phyloP scores from a whole-genome alignment of 2,797 vertebrate species.

The Xerus rutilus region DNA sequence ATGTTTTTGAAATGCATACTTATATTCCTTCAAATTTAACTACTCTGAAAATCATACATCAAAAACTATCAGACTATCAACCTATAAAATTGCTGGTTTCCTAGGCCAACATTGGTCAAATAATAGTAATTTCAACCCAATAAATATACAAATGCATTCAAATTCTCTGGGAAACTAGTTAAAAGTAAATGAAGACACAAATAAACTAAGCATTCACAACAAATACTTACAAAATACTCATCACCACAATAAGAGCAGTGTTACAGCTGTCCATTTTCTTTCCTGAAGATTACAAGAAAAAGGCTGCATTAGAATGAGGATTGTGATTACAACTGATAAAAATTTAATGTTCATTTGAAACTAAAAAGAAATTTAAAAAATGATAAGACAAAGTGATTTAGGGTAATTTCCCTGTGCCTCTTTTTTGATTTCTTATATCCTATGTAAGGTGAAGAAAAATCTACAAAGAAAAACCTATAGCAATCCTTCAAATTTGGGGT shows the following conservation, averaged over 20 bases:
- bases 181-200: slow-evolving; percentile 32
- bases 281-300: slow-evolving; percentile 81
- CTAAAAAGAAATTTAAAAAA: neutral
- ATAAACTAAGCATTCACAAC: slow-evolving; percentile 27
- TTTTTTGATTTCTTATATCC: slow-evolving; percentile 20
- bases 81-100: slow-evolving; percentile 42
- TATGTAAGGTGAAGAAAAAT: slow-evolving; percentile 15
- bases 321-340: neutral
- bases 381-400: slow-evolving; percentile 20
- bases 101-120: neutral
- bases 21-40: slow-evolving; percentile 17
- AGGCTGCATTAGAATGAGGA: slow-evolving; percentile 36
- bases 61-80: slow-evolving; percentile 38
- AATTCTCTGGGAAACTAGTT: slow-evolving; percentile 45
- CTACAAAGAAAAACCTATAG: slow-evolving; percentile 18
- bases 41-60: slow-evolving; percentile 62
- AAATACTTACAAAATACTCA: slow-evolving; percentile 90
- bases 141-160: neutral
- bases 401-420: neutral
- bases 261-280: slow-evolving; percentile 86
- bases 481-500: slow-evolving; percentile 22
- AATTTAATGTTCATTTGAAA: slow-evolving; percentile 36
- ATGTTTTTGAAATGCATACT: neutral
- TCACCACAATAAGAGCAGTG: slow-evolving; percentile 85
- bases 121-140: slow-evolving; percentile 17